Conservation (phyloP, 23 tunicate genomes). For the Styela clava region DNA sequence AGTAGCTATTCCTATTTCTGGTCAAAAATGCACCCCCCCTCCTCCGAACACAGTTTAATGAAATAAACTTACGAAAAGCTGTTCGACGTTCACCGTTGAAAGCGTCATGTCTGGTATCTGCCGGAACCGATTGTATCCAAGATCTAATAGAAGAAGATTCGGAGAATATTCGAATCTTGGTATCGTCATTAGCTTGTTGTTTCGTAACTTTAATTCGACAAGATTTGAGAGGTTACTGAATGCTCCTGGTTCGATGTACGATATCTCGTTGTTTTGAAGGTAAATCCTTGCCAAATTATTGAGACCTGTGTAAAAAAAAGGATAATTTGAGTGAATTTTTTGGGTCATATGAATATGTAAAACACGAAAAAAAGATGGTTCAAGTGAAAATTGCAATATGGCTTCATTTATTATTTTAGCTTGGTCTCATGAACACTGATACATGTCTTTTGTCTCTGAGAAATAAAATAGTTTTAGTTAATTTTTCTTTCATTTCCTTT, state of each 20-base stretch:
- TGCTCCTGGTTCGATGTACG: slow-evolving; percentile 25
- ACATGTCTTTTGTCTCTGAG: too few relatives aligned
- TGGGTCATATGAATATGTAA: too few relatives aligned
- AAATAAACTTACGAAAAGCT: too few relatives aligned
- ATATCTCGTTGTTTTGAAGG: slow-evolving; percentile 46
- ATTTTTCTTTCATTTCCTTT: too few relatives aligned
- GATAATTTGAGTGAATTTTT: background rate
- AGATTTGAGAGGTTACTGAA: slow-evolving; percentile 49
- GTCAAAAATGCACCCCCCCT: too few relatives aligned
- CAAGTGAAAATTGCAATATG: too few relatives aligned
- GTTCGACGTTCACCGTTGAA: slow-evolving; percentile 47
- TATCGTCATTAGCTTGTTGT: slow-evolving; percentile 41
- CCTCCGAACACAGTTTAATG: too few relatives aligned
- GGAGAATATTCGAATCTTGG: slow-evolving; percentile 47
- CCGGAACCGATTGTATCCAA: slow-evolving; percentile 35
- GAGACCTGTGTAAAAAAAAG: slow-evolving; percentile 28
- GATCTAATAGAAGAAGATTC: slow-evolving; percentile 43
- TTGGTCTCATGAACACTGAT: too few relatives aligned
- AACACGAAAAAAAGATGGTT: too few relatives aligned
- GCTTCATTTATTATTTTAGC: too few relatives aligned
- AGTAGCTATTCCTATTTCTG: too few relatives aligned
- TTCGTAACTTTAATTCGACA: slow-evolving; percentile 59
- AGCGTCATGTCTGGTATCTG: slow-evolving; percentile 36
- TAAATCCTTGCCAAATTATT: slow-evolving; percentile 44
- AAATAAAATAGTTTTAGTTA: too few relatives aligned